These are phyloP conservation scores for Pollachius pollachius DNA, from an alignment of 2,113 vertebrate genomes.

Conservation along the genomic window DNA sequence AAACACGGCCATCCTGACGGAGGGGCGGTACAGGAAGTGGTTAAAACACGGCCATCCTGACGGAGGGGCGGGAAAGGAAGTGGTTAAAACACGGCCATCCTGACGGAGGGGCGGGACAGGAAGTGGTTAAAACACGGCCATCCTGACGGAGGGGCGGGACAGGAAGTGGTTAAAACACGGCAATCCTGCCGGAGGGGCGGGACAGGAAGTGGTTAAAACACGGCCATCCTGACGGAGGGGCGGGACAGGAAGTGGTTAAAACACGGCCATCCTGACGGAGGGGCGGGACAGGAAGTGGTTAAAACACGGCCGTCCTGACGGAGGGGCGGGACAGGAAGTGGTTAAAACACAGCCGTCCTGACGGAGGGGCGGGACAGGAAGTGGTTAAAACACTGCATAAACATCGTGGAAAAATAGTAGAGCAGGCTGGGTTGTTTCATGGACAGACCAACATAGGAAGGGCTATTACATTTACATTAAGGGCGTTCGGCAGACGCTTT, in stretches of 20 bases:
- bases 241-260: neutral
- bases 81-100: conserved; percentile 75
- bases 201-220: conserved; percentile 35
- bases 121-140: conserved; percentile 70
- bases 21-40: neutral
- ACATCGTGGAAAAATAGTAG: no score
- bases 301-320: no score
- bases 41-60: conserved; percentile 80
- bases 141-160: conserved; percentile 58
- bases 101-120: conserved; percentile 44
- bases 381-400: no score
- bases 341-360: no score
- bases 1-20: conserved; percentile 39
- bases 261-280: conserved; percentile 79
- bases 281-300: neutral
- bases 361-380: no score
- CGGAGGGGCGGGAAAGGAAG: neutral
- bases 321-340: no score
- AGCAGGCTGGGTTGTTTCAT: no score
- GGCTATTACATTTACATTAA: no score
- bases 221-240: conserved; percentile 76
- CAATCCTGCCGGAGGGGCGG: conserved; percentile 73
- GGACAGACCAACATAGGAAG: no score
- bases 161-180: conserved; percentile 50
- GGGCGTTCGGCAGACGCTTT: no score